These are phyloP conservation scores for Craseonycteris thonglongyai DNA, from an alignment of 2,113 vertebrate genomes.

Conservation along the genomic window DNA sequence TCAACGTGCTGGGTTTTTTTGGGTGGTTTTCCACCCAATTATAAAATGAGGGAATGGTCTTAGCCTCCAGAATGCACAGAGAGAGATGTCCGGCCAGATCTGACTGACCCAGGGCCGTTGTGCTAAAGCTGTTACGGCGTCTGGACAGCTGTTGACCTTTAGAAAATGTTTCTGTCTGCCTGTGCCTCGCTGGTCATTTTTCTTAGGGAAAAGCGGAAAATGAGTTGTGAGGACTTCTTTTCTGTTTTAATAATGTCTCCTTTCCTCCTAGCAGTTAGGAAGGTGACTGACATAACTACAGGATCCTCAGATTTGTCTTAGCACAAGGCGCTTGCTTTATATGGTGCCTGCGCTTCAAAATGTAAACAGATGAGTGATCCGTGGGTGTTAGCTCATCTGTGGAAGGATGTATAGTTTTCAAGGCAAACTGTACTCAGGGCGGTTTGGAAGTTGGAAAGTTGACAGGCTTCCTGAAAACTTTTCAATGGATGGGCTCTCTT, in stretches of 20 bases:
- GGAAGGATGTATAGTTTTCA: not conserved
- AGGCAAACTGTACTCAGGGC: too few species aligned
- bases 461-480: not conserved
- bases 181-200: fast-evolving
- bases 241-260: not conserved
- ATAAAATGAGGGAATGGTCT: not conserved
- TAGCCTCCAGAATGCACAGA: not conserved
- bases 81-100: fast-evolving
- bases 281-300: fast-evolving
- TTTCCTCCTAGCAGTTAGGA: too few species aligned
- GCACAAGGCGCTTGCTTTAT: not conserved
- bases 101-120: too few species aligned
- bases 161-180: too few species aligned
- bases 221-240: not conserved
- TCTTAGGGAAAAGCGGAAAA: not conserved
- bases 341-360: not conserved
- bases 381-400: too few species aligned
- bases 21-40: not conserved
- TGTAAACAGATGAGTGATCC: not conserved
- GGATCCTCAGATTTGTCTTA: fast-evolving
- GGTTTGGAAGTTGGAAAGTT: too few species aligned
- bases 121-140: fast-evolving
- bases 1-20: not conserved
- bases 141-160: fast-evolving
- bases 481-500: not conserved